Evolutionary conservation across 2,113 vertebrate species (phyloP), one percentile per base, ranked within the genome.

Genomic region (Protobothrops mucrosquamatus): DNA sequence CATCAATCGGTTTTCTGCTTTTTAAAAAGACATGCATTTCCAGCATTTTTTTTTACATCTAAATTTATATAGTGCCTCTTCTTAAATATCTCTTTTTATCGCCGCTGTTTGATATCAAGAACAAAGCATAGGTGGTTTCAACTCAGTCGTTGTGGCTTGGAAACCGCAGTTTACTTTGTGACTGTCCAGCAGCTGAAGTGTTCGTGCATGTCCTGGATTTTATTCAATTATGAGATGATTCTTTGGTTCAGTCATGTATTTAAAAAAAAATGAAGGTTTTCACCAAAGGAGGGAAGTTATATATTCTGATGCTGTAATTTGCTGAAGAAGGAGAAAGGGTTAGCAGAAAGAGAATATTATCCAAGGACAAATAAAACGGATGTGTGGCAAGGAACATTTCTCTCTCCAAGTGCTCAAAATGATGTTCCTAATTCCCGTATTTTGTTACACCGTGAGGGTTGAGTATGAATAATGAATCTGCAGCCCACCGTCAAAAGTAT

Each of bases 391-490:
- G 90, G 93, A 96, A 94, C 57, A 18, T 29, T 92, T 95, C 74
- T 52, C 81, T 94, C 91, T 91, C 89, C 85, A 95, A 94, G 91
- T 92, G 92, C 94, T 94, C 93, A 89, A 89, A 96, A 94, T 96
- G 94, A 93, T 59, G 69, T 93, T 43, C 92, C 94, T 96, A 93
- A 93, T 91, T 93, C 92, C 94, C 92, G 0, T 94, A 94, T 93
- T 97, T 94, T 90, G 95, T 94, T 94, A 94, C 91, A 85, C 92
- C 88, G 90, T 88, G 92, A 94, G 96, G 93, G 94, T 14, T 94
- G 87, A 91, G 93, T 94, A 96, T 97, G 96, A 97, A 97, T 96
- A 96, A 97, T 95, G 90, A 89, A 95, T 97, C 94, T 93, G 92
- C 90, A 95, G 88, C 95, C 94, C 91, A 94, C 96, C 92, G 88